Evolutionary conservation across 1,140 invertebrate genomes (phyloP), one percentile per base, ranked within the genome.

Genomic region (Globodera ellingtonae): DNA sequence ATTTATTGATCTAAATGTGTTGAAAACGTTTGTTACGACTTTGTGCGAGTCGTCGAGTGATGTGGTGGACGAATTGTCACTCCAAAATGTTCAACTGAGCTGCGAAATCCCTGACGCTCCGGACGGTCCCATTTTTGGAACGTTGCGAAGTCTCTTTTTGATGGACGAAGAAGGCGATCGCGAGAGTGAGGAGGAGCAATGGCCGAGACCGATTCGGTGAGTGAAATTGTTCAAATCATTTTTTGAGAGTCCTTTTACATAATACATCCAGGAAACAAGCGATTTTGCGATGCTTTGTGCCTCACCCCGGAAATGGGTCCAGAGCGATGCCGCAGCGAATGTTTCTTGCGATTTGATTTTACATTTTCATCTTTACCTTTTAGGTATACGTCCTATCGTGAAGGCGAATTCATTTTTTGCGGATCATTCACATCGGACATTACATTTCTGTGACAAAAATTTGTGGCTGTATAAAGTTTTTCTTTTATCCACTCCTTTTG

Each of bases 391-490:
- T 77, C 75, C 21, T 62, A 65, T 67, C 59, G 69, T 48, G 46
- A 77, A n/a, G 75, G 48, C 0, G 75, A 77, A 44, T 77, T 77
- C 69, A 48, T 77, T 44, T 77, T 77, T 15, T 21, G 75, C 3
- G 75, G 75, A 9, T 77, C 75, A 21, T 77, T 77, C 46, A 77
- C 75, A 7, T 77, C 75, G 24, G 75, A 77, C 9, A 56, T 75
- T 9, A 56, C 73, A 56, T 75, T 21, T 75, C 13, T 65, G 4
- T 75, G 46, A 75, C n/a, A n/a, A 21, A n/a, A 48, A 9, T 35
- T 72, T 72, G 24, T 35, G 35, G 35, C 35, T 35, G 35, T 0
- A 35, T 35, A 35, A 35, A 35, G 35, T 35, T 35, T 35, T 35
- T 3, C 3, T 35, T 35, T 35, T n/a, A n/a, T n/a, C n/a, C n/a